phyloP scores from a whole-genome alignment of 2,113 vertebrate species.

The Pachypanchax playfairii region DNA sequence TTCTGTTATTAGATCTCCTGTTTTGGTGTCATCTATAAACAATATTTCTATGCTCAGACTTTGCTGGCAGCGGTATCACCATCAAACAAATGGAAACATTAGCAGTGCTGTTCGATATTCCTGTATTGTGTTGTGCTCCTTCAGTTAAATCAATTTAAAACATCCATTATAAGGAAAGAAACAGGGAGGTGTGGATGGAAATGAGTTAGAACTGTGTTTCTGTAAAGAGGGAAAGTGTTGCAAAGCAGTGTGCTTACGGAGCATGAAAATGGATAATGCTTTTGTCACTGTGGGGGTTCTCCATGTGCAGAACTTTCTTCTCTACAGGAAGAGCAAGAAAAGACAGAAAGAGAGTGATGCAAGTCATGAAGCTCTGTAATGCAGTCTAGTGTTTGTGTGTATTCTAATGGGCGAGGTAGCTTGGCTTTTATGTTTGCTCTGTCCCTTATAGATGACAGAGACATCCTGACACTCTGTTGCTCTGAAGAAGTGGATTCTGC shows the following conservation, averaged over 20 bases:
- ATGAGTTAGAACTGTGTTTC: conserved; percentile 11
- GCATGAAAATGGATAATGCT: background rate
- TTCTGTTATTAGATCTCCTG: conserved; percentile 30
- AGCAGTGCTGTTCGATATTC: conserved; percentile 47
- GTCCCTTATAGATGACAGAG: conserved; percentile 33
- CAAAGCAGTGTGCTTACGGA: conserved; percentile 1
- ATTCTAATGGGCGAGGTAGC: conserved; percentile 34
- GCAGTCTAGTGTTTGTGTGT: conserved; percentile 6
- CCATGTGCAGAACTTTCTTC: background rate
- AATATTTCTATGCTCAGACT: background rate
- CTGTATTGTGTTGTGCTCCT: conserved; percentile 43
- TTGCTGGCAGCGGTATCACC: conserved; percentile 30
- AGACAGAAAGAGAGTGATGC: background rate
- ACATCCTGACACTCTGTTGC: conserved; percentile 44
- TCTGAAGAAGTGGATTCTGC: conserved; percentile 28
- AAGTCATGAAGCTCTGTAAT: background rate
- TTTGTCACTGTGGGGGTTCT: background rate
- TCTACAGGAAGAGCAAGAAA: background rate
- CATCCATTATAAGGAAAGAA: conserved; percentile 57
- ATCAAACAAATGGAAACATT: conserved; percentile 44
- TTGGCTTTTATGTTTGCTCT: conserved; percentile 43
- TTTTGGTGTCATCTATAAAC: conserved; percentile 28
- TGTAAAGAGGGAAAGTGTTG: conserved; percentile 9
- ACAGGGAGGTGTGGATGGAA: conserved; percentile 7
- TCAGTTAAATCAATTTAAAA: conserved; percentile 54